phyloP scores from a whole-genome alignment of 2,113 vertebrate genomes.

The Plectropomus leopardus region DNA sequence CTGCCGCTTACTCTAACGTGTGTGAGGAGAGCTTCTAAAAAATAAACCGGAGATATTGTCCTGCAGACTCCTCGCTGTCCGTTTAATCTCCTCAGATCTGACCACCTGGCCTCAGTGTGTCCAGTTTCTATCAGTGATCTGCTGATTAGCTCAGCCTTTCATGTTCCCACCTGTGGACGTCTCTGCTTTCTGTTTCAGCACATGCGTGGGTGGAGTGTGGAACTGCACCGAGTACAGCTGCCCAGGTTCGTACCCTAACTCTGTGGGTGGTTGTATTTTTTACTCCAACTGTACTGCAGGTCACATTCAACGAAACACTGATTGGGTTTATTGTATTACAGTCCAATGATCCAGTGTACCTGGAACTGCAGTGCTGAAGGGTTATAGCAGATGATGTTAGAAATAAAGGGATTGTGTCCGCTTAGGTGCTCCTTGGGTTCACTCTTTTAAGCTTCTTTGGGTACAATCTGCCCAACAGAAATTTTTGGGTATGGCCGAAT shows the following conservation, averaged over 20 bases:
- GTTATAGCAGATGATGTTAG: no score
- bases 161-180: constrained; percentile 61
- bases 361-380: no score
- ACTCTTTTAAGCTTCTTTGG: no score
- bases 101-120: constrained; percentile 52
- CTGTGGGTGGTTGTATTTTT: background rate
- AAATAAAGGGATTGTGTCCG: no score
- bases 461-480: no score
- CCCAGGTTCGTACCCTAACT: constrained; percentile 86
- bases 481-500: no score
- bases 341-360: background rate
- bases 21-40: no score
- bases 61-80: constrained; percentile 7
- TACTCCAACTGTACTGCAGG: background rate
- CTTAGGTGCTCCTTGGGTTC: no score
- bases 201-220: constrained; percentile 92
- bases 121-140: constrained; percentile 59
- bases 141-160: constrained; percentile 64
- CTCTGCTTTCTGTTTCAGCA: constrained; percentile 86
- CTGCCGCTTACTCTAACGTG: no score
- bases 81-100: constrained; percentile 65
- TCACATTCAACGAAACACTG: background rate
- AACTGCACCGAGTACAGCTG: constrained; percentile 92
- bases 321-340: background rate
- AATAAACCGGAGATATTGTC: constrained; percentile 18